Base-by-base conservation (phyloP, 2,888 invertebrate genomes). In the Pharmacophagus antenor region DNA sequence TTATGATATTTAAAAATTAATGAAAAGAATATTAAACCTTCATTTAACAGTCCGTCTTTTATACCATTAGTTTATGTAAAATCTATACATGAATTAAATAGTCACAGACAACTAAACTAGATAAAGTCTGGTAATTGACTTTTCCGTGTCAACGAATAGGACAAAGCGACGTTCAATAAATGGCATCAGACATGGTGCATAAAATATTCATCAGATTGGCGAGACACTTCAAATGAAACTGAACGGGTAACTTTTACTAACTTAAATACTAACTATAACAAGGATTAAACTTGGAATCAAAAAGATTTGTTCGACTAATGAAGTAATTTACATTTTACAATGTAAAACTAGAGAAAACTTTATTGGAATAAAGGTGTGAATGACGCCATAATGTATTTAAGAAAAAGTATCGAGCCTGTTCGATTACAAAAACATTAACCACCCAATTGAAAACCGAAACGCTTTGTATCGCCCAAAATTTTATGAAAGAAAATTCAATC, bases 191-290 rank as follows among this genome's bases (percentile, higher is more conserved):
- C 55, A 44, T 55, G 50, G 27, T 50, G 44, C 50, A 55, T 60
- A 60, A 60, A 60, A 54, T 60, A 60, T 60, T 60, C 55, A 60
- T 60, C 46, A 49, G 44, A 27, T 42, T 49, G 55, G 46, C 55
- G 60, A 55, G 55, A 27, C 60, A 60, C 31, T 60, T 50, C 20
- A 42, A 54, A 27, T 46, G 42, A 55, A 51, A 50, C 44, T 27
- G 42, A 15, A 49, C 49, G 44, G 23, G 55, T 27, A 53, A 58
- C 58, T 58, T 59, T 42, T 20, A 21, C 27, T 25, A 55, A 60
- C 50, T 54, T 55, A 47, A 47, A 23, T 15, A 41, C 37, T 37
- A 21, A n/a, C n/a, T 31, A 17, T 18, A 49, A 59, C 37, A 41
- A 31, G 23, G 41, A 52, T 58, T 53, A 52, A 54, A 42, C 21